Evolutionary conservation across 2,113 vertebrate species (phyloP), one percentile per base, ranked within the genome.

Genomic region (Myrmecophaga tridactyla): DNA sequence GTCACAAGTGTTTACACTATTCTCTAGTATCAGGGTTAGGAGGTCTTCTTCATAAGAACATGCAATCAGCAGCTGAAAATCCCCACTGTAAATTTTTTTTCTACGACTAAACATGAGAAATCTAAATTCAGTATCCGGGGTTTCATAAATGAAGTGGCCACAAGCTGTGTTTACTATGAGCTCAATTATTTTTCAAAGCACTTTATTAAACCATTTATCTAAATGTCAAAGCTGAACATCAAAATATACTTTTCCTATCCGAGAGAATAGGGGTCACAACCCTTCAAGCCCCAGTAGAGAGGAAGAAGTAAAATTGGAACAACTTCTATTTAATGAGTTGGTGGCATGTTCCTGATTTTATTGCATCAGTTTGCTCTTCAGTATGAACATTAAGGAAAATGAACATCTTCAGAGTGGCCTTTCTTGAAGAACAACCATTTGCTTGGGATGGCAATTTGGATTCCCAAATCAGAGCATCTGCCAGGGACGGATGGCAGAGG

Each of bases 121-220:
- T 3, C 43, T 41, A 39, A 90, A 43, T 70, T 18, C 76, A 97
- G 91, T 41, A 70, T 67, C 1, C n/a, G 36, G 91, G 67, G 12
- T 2, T 90, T 87, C 62, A 7, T 91, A 92, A 94, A 12, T 48
- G 58, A 39, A 29, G 34, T 18, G 76, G 60, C 86, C 89, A 70
- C 95, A 95, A 95, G 48, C 4, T 75, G 27, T 90, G 84, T 0
- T 60, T 92, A 97, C 96, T 92, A 93, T 43, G 70, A 90, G 56
- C 29, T 0, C 12, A 92, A 76, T 97, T 95, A n/a, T 8, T 94
- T 85, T 92, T 90, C 29, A 72, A 36, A 46, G 78, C 6, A 12
- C 23, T 94, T 93, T 96, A 96, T 93, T 69, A 97, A 96, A 3
- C 78, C 23, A 83, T 97, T 96, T 77, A 62, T 96, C 95, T 96